phyloP scores from a whole-genome alignment of 2,797 vertebrate species.

The Pseudochirops corinnae region DNA sequence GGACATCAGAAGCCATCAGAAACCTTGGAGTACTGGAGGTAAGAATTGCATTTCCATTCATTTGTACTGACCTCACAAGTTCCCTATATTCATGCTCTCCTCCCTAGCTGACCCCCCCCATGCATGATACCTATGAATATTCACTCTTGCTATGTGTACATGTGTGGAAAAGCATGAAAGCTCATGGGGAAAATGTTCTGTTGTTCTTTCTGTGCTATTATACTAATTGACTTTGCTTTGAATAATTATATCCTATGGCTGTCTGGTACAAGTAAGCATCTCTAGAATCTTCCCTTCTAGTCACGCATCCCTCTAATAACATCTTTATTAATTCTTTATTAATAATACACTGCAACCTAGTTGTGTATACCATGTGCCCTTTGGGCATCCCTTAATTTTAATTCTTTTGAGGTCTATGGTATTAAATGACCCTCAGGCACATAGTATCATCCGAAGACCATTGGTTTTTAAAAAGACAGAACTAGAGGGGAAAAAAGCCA shows the following conservation, averaged over 20 bases:
- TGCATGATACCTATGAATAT: not conserved
- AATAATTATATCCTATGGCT: not conserved
- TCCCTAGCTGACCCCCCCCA: not conserved
- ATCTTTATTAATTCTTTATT: not conserved
- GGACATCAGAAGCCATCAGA: not conserved
- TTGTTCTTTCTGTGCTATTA: not conserved
- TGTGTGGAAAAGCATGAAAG: not conserved
- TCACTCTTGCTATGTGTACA: not conserved
- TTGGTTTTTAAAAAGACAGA: not conserved
- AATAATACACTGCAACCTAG: not conserved
- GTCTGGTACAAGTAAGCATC: not conserved
- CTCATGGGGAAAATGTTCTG: not conserved
- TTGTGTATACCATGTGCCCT: not conserved
- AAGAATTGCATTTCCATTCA: not conserved
- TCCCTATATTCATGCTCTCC: not conserved
- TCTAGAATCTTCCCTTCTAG: not conserved
- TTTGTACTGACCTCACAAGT: not conserved
- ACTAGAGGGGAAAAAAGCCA: not conserved
- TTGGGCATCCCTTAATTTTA: not conserved
- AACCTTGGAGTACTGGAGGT: not conserved
- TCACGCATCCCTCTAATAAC: not conserved
- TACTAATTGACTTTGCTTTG: not conserved
- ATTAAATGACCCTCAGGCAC: not conserved
- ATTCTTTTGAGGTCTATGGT: not conserved
- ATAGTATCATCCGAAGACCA: not conserved